Conservation (phyloP, 2,113 vertebrate species). For the Oriolus oriolus region DNA sequence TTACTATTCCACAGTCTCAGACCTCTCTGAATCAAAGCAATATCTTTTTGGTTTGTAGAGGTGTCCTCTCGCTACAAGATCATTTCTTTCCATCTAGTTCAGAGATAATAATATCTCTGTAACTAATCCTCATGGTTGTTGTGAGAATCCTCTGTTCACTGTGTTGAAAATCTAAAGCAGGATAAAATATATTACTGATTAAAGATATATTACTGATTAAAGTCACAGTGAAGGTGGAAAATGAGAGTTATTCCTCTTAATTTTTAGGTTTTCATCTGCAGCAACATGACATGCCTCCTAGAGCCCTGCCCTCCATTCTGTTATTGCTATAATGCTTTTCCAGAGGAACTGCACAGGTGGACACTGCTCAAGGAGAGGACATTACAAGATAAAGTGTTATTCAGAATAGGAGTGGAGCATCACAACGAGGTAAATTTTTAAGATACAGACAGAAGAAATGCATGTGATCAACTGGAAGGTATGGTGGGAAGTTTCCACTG, state of each 20-base stretch:
- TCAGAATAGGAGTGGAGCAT: not conserved
- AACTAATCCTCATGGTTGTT: slow-evolving; percentile 23
- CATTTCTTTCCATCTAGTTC: slow-evolving; percentile 24
- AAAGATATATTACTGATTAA: not conserved
- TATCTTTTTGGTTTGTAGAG: slow-evolving; percentile 13
- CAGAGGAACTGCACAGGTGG: not conserved
- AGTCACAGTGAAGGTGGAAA: not conserved
- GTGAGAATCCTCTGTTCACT: not conserved
- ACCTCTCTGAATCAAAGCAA: slow-evolving; percentile 23
- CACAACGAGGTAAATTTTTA: not conserved
- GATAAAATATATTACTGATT: slow-evolving; percentile 8
- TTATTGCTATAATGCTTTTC: not conserved
- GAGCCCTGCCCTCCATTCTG: not conserved
- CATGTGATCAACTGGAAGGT: not conserved
- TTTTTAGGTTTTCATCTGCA: not conserved
- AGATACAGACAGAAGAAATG: not conserved
- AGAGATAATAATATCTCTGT: slow-evolving; percentile 16
- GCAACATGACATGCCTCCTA: not conserved
- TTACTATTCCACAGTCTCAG: not conserved
- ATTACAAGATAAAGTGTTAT: not conserved
- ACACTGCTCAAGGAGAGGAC: not conserved
- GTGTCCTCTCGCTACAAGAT: not conserved
- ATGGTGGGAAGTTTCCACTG: not conserved
- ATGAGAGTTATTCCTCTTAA: not conserved
- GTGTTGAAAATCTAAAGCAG: not conserved